phyloP scores from a whole-genome alignment of 2,888 invertebrate species.

The Argyra leucocephala region DNA sequence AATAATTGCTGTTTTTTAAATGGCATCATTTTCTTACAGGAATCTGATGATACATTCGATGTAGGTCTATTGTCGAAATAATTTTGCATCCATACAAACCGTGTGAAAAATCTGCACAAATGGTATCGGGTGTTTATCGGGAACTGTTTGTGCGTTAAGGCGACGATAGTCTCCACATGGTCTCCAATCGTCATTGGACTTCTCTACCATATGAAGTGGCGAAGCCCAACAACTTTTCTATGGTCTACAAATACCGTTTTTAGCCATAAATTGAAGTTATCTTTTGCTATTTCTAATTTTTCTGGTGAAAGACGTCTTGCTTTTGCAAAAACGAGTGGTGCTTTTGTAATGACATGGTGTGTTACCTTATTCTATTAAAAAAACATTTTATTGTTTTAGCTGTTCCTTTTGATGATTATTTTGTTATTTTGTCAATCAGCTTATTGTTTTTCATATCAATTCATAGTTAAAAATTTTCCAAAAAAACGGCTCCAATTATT shows the following conservation, averaged over 20 bases:
- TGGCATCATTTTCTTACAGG: slow-evolving; percentile 19
- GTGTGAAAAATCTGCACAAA: slow-evolving; percentile 17
- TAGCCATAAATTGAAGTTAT: background rate
- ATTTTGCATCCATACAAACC: slow-evolving; percentile 15
- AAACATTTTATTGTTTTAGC: background rate
- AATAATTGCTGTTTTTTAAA: slow-evolving; percentile 27
- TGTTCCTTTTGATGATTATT: background rate
- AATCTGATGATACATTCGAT: slow-evolving; percentile 16
- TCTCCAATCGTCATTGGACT: background rate
- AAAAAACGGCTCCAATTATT: slow-evolving; percentile 20
- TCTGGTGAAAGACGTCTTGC: slow-evolving; percentile 1
- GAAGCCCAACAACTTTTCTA: background rate
- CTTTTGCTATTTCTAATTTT: background rate
- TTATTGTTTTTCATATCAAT: background rate
- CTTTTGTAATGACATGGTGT: background rate
- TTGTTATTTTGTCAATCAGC: background rate
- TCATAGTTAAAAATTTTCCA: background rate
- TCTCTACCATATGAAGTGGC: background rate
- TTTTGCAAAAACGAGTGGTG: background rate
- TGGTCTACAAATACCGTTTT: background rate
- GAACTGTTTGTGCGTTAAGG: slow-evolving; percentile 15
- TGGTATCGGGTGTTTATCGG: slow-evolving; percentile 17
- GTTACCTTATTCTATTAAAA: background rate
- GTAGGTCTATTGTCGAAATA: slow-evolving; percentile 25
- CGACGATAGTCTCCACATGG: slow-evolving; percentile 21